Base-by-base conservation (phyloP, 2,888 invertebrate species). In the Loripinus fragilis region DNA sequence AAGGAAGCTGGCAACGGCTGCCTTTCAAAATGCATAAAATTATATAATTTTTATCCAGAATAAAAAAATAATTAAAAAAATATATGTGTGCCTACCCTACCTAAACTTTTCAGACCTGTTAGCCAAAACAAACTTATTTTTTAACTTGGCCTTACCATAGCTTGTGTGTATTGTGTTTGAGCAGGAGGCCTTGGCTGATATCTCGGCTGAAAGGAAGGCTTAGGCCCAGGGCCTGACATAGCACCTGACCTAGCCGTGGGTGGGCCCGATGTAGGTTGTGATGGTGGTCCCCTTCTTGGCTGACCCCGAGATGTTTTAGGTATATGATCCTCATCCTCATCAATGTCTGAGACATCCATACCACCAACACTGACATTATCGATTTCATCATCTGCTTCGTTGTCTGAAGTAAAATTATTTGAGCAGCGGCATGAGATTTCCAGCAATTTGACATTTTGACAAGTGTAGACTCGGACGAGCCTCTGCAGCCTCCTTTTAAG, bases 261-360 rank as follows among this genome's bases (percentile, higher is more conserved):
- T 77, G 83, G 65, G 2, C 65, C 65, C 15, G 76, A 83, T 35
- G 75, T 35, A 48, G 71, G 41, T 71, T 38, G 66, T 66, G 71
- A 28, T 33, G 66, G 25, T 33, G 66, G 25, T 55, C 66, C 45
- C 41, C 74, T 81, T 35, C 79, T 71, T 2, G 86, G 86, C 25
- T 80, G 82, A 48, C 81, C 77, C 0, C 75, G 71, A 23, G 86
- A 75, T 17, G 78, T 73, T 28, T 72, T 70, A 12, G 80, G 80
- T 10, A 41, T 60, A 23, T 72, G 68, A 5, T 81, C 77, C 28
- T 89, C 86, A 1, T 87, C 86, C 66, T 89, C 90, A 28, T 91
- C 92, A 28, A 92, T 88, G 81, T 92, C 92, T 0, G 92, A 92
- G 12, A 92, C 92, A 76, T 92, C 92, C 92, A 93, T 93, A 23